These are phyloP conservation scores for Tapirus terrestris DNA, from an alignment of 2,113 vertebrate genomes.

Conservation along the genomic window DNA sequence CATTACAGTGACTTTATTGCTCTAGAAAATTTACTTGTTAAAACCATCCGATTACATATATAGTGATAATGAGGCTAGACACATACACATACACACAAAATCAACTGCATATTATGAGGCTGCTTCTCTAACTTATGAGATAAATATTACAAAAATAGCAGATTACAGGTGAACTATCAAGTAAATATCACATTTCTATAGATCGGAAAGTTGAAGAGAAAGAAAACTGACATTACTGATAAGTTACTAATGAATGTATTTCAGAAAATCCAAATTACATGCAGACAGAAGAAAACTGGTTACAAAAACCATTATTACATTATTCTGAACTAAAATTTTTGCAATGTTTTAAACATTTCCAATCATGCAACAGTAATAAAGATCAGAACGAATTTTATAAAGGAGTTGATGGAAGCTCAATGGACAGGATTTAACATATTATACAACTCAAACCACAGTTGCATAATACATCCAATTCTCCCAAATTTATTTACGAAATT, in stretches of 20 bases:
- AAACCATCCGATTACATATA: slow-evolving; percentile 82
- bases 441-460: slow-evolving; percentile 64
- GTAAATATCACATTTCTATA: slow-evolving; percentile 63
- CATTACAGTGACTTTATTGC: slow-evolving; percentile 84
- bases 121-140: slow-evolving; percentile 79
- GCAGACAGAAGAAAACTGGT: slow-evolving; percentile 73
- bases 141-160: slow-evolving; percentile 80
- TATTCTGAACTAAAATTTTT: slow-evolving; percentile 59
- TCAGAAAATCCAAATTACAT: slow-evolving; percentile 74
- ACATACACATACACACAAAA: slow-evolving; percentile 63
- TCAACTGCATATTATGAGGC: slow-evolving; percentile 79
- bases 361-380: slow-evolving; percentile 74
- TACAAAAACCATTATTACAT: slow-evolving; percentile 74
- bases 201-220: slow-evolving; percentile 79
- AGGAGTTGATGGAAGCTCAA: slow-evolving; percentile 65
- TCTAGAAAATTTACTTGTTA: slow-evolving; percentile 84
- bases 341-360: slow-evolving; percentile 66
- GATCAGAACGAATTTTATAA: slow-evolving; percentile 63
- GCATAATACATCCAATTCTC: slow-evolving; percentile 51
- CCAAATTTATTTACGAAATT: slow-evolving; percentile 45
- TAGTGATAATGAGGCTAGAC: slow-evolving; percentile 71
- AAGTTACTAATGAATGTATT: slow-evolving; percentile 74
- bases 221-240: slow-evolving; percentile 70
- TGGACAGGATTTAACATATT: slow-evolving; percentile 56
- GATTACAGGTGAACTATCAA: slow-evolving; percentile 71